Conservation (phyloP, 1,140 invertebrate genomes). For the Eufriesea mexicana region DNA sequence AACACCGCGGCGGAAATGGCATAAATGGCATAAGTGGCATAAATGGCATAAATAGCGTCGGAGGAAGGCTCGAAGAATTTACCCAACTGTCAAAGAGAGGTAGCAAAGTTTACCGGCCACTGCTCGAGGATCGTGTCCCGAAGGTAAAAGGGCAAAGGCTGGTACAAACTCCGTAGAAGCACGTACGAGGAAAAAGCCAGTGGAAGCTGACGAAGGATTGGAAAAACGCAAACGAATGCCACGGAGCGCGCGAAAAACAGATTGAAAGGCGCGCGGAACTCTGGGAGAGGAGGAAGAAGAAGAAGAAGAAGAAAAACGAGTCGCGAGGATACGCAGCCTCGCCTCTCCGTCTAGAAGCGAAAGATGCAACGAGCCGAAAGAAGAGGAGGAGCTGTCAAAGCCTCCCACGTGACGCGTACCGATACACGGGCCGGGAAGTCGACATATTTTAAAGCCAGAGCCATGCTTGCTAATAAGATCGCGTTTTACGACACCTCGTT, state of each 20-base stretch:
- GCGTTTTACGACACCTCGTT: constrained; percentile 79
- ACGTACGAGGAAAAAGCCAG: neutral
- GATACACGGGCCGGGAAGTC: constrained; percentile 34
- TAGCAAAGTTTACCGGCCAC: neutral
- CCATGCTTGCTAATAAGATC: constrained; percentile 74
- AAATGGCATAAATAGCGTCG: too few species aligned
- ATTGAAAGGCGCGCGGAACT: neutral
- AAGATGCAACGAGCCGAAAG: neutral
- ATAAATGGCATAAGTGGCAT: too few species aligned
- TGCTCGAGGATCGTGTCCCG: neutral
- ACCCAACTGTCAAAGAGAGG: neutral
- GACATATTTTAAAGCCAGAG: constrained; percentile 70
- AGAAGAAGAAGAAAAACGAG: neutral
- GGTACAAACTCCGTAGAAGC: neutral
- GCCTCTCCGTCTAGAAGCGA: neutral
- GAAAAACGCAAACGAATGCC: neutral
- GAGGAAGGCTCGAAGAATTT: neutral
- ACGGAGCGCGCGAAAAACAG: neutral
- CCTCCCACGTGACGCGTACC: constrained; percentile 37
- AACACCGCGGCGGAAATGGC: too few species aligned
- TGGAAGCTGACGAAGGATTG: neutral
- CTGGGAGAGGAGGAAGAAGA: too few species aligned
- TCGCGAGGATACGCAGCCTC: too few species aligned
- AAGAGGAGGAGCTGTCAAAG: constrained; percentile 44
- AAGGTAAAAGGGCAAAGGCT: neutral